Evolutionary conservation across 1,140 invertebrate species (phyloP), one percentile per base, ranked within the genome.

Genomic region (Apis cerana): DNA sequence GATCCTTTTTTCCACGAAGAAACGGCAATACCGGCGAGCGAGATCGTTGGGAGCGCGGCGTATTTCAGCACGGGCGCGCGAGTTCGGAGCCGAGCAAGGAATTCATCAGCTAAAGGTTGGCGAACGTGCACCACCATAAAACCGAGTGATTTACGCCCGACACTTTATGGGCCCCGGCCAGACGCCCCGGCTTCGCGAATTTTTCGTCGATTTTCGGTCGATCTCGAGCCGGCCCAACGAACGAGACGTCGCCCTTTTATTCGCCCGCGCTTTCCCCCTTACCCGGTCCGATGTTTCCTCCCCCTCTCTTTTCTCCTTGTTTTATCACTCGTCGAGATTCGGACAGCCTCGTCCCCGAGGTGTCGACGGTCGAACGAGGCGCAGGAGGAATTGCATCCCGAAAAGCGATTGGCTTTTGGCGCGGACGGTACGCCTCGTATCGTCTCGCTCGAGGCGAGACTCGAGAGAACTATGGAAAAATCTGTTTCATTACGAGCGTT

Each of bases 91-190:
- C 88, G 90, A 88, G 86, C 90, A 86, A 93, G 93, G 92, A 94
- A 94, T 94, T 94, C 93, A 94, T 93, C 93, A 94, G 93, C 91
- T 81, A 91, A 93, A 93, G 93, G 91, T 93, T 93, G 92, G 93
- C 89, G 92, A 93, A 92, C 93, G 92, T 89, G 92, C 91, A 92
- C 91, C 92, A 93, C 93, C 93, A 94, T 93, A 94, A 94, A 94
- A 94, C 91, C 91, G 58, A 92, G 88, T 94, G 93, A 94, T 94
- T 94, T 94, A 94, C 93, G 91, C 88, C 80, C 89, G 93, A 94
- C 93, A 93, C 90, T 94, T 94, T 94, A 94, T 94, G 92, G 91
- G 90, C 90, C 91, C 88, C 85, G 86, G 85, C 90, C 91, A 92
- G 93, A 93, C 92, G 90, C 77, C 88, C 87, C 87, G 89, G 89